Percentiles rank a stretch among this genome's conserved stretches.
These are phyloP conservation scores for Monoplex corrugatus DNA, from an alignment of 2,888 invertebrate genomes.

Conservation along the genomic window DNA sequence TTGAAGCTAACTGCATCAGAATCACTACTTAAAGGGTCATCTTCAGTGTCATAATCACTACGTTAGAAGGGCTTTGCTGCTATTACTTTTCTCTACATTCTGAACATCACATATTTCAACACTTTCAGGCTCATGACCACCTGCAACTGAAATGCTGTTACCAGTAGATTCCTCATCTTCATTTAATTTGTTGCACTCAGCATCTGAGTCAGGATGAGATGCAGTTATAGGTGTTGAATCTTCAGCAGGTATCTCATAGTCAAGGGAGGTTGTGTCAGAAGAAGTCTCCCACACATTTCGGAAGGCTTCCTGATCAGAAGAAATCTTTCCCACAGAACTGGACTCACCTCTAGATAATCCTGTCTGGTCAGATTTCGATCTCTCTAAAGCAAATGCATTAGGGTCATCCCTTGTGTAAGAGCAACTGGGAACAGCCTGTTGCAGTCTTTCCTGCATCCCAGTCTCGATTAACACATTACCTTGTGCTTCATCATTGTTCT, in stretches of 20 bases:
- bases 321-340: not conserved
- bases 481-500: not conserved
- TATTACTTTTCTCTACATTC: not conserved
- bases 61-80: not conserved
- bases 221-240: not conserved
- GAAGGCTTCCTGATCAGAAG: not conserved
- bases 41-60: not conserved
- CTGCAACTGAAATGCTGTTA: not conserved
- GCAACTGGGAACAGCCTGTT: not conserved
- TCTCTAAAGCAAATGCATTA: not conserved
- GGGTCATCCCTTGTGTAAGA: not conserved
- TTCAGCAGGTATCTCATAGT: not conserved
- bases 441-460: not conserved
- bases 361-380: not conserved
- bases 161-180: not conserved
- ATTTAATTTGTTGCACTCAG: not conserved
- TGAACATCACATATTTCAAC: not conserved
- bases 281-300: constrained; percentile 28
- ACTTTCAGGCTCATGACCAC: not conserved
- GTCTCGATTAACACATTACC: not conserved
- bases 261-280: constrained; percentile 34
- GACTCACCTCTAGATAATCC: not conserved
- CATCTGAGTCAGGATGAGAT: not conserved
- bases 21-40: not conserved
- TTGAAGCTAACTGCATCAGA: not conserved